Evolutionary conservation across 2,113 vertebrate genomes (phyloP).

Genomic region (Leucoraja erinaceus): DNA sequence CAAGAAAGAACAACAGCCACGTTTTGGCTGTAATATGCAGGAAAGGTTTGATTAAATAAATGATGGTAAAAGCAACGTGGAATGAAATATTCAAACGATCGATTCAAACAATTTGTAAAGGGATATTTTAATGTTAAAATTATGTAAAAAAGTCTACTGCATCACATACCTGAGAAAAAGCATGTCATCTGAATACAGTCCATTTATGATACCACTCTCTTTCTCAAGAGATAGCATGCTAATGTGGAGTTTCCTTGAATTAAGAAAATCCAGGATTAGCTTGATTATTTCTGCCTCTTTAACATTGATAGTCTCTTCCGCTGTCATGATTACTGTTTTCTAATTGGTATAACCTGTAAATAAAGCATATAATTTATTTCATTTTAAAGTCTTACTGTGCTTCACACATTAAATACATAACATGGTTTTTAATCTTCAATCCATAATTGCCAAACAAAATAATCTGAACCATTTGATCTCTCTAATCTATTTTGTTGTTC

Average conservation of each 20-base stretch:
- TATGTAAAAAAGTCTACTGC: neutral
- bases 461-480: too few species aligned
- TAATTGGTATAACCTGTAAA: conserved; percentile 44
- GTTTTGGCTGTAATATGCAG: neutral
- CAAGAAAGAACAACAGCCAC: neutral
- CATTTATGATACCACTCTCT: conserved; percentile 94
- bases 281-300: conserved; percentile 97
- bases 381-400: neutral
- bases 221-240: conserved; percentile 95
- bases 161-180: conserved; percentile 81
- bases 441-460: neutral
- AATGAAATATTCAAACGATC: neutral
- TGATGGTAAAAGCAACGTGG: neutral
- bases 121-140: neutral
- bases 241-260: conserved; percentile 90
- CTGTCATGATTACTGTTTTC: conserved; percentile 77
- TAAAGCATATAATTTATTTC: neutral
- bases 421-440: neutral
- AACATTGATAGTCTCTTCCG: conserved; percentile 89
- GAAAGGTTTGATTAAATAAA: neutral
- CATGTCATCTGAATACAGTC: conserved; percentile 97
- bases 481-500: too few species aligned
- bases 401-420: neutral
- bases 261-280: conserved; percentile 89
- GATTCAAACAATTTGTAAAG: neutral